Conservation (phyloP, 2,113 vertebrate species). For the Sterna hirundo region DNA sequence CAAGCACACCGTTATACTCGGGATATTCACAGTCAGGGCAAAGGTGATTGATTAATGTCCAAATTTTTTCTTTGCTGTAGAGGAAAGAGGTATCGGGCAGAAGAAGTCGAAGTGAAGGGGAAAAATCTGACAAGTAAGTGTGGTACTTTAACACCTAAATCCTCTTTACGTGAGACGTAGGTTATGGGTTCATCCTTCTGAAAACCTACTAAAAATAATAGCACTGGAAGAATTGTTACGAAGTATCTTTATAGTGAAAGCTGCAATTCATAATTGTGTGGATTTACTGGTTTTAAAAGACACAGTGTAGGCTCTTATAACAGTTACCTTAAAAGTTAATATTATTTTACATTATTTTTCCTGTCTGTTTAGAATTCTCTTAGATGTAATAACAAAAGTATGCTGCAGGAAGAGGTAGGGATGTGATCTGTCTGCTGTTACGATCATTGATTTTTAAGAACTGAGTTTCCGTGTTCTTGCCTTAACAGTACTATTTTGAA, state of each 20-base stretch:
- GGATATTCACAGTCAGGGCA: background rate
- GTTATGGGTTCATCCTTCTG: background rate
- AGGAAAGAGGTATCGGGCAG: background rate
- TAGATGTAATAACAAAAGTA: background rate
- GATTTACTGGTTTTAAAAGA: background rate
- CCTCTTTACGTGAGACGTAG: background rate
- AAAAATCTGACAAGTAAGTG: background rate
- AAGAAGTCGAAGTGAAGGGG: background rate
- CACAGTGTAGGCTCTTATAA: background rate
- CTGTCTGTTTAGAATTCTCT: background rate
- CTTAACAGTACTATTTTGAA: background rate
- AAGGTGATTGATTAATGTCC: conserved; percentile 25
- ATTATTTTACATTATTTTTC: background rate
- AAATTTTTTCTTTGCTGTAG: background rate
- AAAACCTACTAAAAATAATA: background rate
- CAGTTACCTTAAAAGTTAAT: background rate
- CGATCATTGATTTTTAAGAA: background rate
- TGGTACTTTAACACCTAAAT: background rate
- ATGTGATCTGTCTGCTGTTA: background rate
- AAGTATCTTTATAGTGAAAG: background rate
- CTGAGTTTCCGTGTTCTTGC: background rate
- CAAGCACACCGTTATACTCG: background rate
- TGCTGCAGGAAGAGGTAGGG: background rate
- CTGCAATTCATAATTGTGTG: background rate
- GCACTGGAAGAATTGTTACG: background rate